Base-by-base conservation (phyloP, 2,797 vertebrate genomes). In the Eleutherodactylus coqui region DNA sequence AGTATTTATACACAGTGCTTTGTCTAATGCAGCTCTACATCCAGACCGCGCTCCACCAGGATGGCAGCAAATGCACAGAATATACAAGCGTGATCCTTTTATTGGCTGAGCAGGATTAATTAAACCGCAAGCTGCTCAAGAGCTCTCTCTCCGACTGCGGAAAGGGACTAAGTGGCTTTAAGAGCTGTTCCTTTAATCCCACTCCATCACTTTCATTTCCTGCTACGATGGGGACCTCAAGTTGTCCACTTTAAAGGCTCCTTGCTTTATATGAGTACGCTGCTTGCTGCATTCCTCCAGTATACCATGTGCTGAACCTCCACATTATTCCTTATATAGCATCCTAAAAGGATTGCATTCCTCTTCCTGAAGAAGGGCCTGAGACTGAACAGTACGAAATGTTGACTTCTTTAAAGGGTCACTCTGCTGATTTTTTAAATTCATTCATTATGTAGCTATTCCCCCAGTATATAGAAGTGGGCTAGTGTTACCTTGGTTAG, bases 101-200 rank as follows among this genome's bases (percentile, higher is more conserved):
- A 69, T 70, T 53, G 79, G 62, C 79, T 36, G 47, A 70, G 32
- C 29, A 27, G 58, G 45, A 82, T 53, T 38, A 70, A 41, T 82
- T 51, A 51, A 32, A 70, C 13, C 24, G 2, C 43, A 21, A 51
- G 45, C 62, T 69, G 36, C 47, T 69, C 60, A 53, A 69, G 45
- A 67, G 75, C 32, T 69, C 79, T 80, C 41, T 29, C 24, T 62
- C n/a, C 19, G 32, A 62, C 36, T 43, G 32, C 24, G 19, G 36
- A 49, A 45, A 49, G 32, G 16, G 6, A 29, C 27, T 67, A 67
- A 80, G 32, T 70, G 64, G 45, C 67, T 49, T 24, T 51, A 49
- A 82, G 64, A 70, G 62, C 45, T 27, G 64, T 51, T 21, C 43
- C 47, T 69, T 69, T 70, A 82, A 82, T 70, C 64, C 47, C 24